A percentile compares a stretch with the other conserved stretches of the same genome.
Conservation (phyloP, 2,113 vertebrate species). For the Cynocephalus volans region DNA sequence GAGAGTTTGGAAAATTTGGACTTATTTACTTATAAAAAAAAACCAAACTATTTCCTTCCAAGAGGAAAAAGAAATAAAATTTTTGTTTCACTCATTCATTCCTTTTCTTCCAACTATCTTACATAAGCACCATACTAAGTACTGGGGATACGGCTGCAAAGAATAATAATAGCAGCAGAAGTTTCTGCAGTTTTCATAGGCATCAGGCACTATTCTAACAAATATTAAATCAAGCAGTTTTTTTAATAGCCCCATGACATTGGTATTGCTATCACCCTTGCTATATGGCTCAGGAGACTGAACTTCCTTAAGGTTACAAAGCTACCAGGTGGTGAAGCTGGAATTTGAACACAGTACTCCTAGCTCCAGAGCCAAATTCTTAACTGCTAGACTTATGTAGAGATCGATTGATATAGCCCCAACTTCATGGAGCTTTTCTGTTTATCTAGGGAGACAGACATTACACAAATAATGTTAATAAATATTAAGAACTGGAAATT, state of each 20-base stretch:
- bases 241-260: not conserved
- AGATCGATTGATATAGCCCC: not conserved
- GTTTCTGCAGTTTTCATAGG: not conserved
- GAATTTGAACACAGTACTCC: not conserved
- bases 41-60: not conserved
- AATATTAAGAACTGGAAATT: not conserved
- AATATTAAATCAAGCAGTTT: not conserved
- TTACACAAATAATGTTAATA: not conserved
- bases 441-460: not conserved
- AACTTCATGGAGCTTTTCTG: not conserved
- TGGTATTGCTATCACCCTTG: not conserved
- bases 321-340: not conserved
- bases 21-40: not conserved
- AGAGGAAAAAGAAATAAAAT: not conserved
- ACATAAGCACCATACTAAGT: not conserved
- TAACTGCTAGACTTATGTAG: not conserved
- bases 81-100: not conserved
- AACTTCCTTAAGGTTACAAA: not conserved
- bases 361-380: not conserved
- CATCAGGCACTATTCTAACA: not conserved
- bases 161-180: not conserved
- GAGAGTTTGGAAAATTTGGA: not conserved
- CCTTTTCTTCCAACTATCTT: not conserved
- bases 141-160: not conserved
- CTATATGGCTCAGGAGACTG: not conserved